Conservation (phyloP, 2,113 vertebrate species). For the Gadus macrocephalus region DNA sequence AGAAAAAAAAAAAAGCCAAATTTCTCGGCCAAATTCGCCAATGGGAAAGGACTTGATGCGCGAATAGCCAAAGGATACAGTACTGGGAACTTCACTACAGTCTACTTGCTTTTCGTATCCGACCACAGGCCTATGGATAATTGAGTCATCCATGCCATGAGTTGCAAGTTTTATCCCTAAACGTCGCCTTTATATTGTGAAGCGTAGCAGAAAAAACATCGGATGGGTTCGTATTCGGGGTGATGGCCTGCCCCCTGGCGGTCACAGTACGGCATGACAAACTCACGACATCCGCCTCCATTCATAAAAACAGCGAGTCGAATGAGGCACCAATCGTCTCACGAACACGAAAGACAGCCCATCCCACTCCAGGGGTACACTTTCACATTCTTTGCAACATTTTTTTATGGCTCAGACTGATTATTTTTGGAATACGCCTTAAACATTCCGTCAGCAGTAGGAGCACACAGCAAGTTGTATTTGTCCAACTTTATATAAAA, state of each 20-base stretch:
- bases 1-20: background rate
- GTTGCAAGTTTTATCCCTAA: conserved; percentile 39
- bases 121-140: background rate
- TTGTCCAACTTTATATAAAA: no score
- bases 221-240: conserved; percentile 20
- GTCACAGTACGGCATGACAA: conserved; percentile 17
- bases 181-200: conserved; percentile 56
- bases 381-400: no score
- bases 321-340: background rate
- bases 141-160: conserved; percentile 43
- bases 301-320: conserved; percentile 63
- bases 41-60: conserved; percentile 15
- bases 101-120: background rate
- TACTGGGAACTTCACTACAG: no score
- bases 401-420: no score
- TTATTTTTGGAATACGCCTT: no score
- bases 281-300: conserved; percentile 57
- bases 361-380: no score
- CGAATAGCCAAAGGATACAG: no score
- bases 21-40: background rate
- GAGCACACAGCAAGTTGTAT: no score
- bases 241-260: conserved; percentile 54
- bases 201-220: conserved; percentile 1
- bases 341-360: no score
- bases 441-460: no score